Evolutionary conservation across 2,113 vertebrate genomes (phyloP).

Genomic region (Rhodinocichla rosea): DNA sequence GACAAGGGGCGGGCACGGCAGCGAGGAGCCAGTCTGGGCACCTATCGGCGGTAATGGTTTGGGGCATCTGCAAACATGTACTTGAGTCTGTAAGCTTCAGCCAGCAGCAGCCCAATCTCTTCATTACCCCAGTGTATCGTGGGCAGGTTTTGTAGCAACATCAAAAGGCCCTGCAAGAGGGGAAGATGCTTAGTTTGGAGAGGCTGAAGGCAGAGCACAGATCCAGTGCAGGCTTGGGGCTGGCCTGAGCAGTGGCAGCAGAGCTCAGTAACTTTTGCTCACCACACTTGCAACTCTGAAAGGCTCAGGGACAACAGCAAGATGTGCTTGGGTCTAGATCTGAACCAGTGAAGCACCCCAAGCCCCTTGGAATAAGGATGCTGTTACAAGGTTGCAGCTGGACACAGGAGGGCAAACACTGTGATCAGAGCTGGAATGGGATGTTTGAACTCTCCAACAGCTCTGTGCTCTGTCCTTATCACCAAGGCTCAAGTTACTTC

Average conservation of each 20-base stretch:
- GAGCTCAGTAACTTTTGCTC: rapidly evolving
- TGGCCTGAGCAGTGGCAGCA: background rate
- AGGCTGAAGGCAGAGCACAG: background rate
- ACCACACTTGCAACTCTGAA: rapidly evolving
- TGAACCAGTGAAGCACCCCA: background rate
- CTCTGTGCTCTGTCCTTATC: background rate
- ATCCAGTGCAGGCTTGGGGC: background rate
- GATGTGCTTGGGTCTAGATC: background rate
- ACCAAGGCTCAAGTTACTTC: background rate
- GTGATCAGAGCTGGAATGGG: background rate
- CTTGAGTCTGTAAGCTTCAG: slow-evolving; percentile 98
- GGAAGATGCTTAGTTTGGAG: background rate
- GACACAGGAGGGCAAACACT: background rate
- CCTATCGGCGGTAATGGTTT: slow-evolving; percentile 96
- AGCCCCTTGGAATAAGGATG: background rate
- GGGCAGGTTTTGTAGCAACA: slow-evolving; percentile 97
- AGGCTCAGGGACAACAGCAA: background rate
- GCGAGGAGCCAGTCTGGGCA: slow-evolving; percentile 21
- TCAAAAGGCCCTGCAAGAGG: slow-evolving; percentile 87
- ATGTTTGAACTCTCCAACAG: background rate
- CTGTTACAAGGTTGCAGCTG: background rate
- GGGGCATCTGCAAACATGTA: slow-evolving; percentile 99
- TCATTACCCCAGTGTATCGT: slow-evolving; percentile 99
- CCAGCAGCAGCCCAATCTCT: slow-evolving; percentile 94
- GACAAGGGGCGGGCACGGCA: background rate